Evolutionary conservation across 2,888 invertebrate genomes (phyloP).

Genomic region (Cantharis flavilabris): DNA sequence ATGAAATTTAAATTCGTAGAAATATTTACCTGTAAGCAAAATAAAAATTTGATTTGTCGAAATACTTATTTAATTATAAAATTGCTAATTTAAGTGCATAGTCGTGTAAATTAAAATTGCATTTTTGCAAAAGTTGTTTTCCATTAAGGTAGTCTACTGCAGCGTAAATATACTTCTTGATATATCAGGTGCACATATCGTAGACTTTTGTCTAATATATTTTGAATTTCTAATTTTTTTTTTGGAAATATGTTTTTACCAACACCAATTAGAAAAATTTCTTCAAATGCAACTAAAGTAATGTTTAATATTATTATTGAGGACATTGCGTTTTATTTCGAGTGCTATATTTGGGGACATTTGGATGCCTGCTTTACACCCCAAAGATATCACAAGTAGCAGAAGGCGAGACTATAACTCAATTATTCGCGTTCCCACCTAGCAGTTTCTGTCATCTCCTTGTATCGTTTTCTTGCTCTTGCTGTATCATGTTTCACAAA

Average conservation of each 20-base stretch:
- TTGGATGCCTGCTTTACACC: conserved; percentile 27
- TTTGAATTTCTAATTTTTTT: too few species aligned
- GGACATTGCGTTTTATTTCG: background rate
- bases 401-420: conserved; percentile 53
- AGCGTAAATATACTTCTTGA: background rate
- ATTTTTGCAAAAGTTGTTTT: background rate
- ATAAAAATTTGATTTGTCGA: background rate
- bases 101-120: background rate
- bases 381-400: conserved; percentile 48
- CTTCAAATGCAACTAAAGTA: background rate
- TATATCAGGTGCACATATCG: too few species aligned
- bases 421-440: conserved; percentile 52
- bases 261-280: background rate
- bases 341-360: conserved; percentile 6
- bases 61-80: background rate
- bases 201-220: too few species aligned
- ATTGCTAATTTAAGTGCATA: background rate
- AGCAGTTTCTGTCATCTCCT: conserved; percentile 35
- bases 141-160: background rate
- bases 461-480: conserved; percentile 16
- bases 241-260: too few species aligned
- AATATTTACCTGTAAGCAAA: background rate
- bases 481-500: conserved; percentile 14
- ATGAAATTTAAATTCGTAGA: background rate
- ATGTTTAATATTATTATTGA: background rate